phyloP scores from a whole-genome alignment of 2,888 invertebrate species.

The Ptilodon capucinus region DNA sequence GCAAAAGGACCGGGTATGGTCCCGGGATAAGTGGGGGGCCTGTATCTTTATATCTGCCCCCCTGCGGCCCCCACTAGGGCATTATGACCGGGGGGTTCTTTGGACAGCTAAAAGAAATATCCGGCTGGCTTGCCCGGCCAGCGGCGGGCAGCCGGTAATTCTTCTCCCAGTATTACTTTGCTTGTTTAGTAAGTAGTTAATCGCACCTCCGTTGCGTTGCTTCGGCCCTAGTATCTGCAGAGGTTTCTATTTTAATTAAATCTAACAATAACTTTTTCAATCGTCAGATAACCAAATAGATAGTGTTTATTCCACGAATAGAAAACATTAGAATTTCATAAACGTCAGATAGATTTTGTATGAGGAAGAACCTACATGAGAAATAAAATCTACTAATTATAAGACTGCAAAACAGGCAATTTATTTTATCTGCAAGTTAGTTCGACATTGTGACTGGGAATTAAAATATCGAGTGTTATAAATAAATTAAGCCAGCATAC shows the following conservation, averaged over 20 bases:
- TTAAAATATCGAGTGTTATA: too few species aligned
- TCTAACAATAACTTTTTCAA: neutral
- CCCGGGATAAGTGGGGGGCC: constrained; percentile 79
- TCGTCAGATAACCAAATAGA: neutral
- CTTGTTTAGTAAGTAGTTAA: constrained; percentile 73
- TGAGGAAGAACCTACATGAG: too few species aligned
- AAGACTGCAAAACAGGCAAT: too few species aligned
- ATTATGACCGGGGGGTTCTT: constrained; percentile 81
- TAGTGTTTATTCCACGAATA: too few species aligned
- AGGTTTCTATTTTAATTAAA: constrained; percentile 31
- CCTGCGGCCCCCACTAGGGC: constrained; percentile 68
- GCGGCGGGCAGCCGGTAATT: constrained; percentile 70
- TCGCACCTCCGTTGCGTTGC: constrained; percentile 58
- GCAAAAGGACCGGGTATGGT: constrained; percentile 81
- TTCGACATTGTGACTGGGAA: too few species aligned
- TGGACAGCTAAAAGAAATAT: constrained; percentile 83
- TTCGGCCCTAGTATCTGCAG: constrained; percentile 42
- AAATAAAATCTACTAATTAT: too few species aligned
- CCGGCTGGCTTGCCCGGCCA: constrained; percentile 74
- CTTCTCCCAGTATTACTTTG: constrained; percentile 74
- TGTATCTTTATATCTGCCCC: constrained; percentile 82
- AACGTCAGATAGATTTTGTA: too few species aligned
- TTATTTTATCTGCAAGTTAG: too few species aligned
- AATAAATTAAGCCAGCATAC: too few species aligned
- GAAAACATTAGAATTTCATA: too few species aligned